A percentile compares a stretch with the other conserved stretches of the same genome.
Evolutionary conservation across 2,113 vertebrate genomes (phyloP).

Genomic region (Phocoena phocoena): DNA sequence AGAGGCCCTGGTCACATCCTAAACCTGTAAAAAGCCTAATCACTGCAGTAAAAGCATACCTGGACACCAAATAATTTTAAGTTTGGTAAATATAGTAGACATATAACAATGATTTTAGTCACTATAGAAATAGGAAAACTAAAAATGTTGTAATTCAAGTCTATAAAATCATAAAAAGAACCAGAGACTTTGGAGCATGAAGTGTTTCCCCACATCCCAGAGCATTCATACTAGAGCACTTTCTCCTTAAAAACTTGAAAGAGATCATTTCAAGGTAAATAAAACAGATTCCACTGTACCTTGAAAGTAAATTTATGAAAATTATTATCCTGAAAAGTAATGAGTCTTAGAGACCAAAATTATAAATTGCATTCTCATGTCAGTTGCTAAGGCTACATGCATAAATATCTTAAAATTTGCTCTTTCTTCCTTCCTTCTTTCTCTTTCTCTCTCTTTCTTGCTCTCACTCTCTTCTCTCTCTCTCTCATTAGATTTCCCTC

Average conservation of each 20-base stretch:
- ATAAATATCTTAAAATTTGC: background rate
- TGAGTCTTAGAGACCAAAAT: background rate
- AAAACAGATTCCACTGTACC: background rate
- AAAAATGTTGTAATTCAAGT: background rate
- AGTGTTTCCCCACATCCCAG: background rate
- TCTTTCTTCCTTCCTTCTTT: fast-evolving
- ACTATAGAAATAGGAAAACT: background rate
- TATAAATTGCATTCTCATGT: background rate
- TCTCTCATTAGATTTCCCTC: background rate
- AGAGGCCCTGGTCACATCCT: background rate
- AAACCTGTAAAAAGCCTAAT: background rate
- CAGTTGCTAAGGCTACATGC: background rate
- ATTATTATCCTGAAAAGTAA: background rate
- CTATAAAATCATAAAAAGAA: background rate
- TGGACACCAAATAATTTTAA: background rate
- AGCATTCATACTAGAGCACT: background rate
- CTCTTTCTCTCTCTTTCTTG: fast-evolving
- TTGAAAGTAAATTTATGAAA: slow-evolving; percentile 7
- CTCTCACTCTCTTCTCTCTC: background rate
- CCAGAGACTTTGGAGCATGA: background rate
- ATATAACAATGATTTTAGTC: slow-evolving; percentile 1
- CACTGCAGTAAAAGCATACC: background rate
- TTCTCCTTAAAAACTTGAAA: background rate
- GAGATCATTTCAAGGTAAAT: slow-evolving; percentile 13
- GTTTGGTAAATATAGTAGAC: background rate